Base-by-base conservation (phyloP, 2,888 invertebrate species). In the Flexamia atlantica region DNA sequence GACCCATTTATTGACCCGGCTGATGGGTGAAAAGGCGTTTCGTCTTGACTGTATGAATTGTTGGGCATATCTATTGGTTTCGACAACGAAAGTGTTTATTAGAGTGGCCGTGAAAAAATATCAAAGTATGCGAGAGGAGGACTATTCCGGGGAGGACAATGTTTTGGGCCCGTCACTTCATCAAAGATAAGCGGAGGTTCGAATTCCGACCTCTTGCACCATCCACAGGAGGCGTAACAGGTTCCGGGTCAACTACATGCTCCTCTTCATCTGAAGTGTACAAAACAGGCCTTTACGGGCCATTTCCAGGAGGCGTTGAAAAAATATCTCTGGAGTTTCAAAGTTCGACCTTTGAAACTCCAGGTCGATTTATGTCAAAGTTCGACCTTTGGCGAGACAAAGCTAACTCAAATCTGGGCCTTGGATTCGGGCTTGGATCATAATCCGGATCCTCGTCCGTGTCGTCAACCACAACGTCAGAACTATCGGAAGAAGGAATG, bases 11-110 rank as follows among this genome's bases (percentile, higher is more conserved):
- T 14, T 42, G 23, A 82, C 3, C 0, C 23, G 36, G 20, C 82
- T 82, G 12, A 23, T 36, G 2, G 82, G 82, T 10, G 72, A 72
- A 5, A 80, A 4, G 17, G 4, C 10, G 23, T 23, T 7, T 9
- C 23, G 20, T 12, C 20, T 5, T 23, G 53, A 23, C 20, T 23
- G 20, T 3, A 64, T 14, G 14, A 20, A 60, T 40, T 20, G 17
- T 81, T 25, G 23, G 40, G 53, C 81, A 64, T 60, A 81, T 64
- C 20, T 81, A 28, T 60, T 81, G 64, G 81, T 81, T 30, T 81
- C 64, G 14, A 42, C 42, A 10, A 81, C 81, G 68, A 81, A 81
- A 12, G 64, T 60, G 14, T 25, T 42, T 23, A 81, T 25, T 42
- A 81, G 28, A 23, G 40, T 25, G 20, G 17, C 36, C 14, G 81